Base-by-base conservation (phyloP, 2,113 vertebrate species). In the Pao palembangensis region DNA sequence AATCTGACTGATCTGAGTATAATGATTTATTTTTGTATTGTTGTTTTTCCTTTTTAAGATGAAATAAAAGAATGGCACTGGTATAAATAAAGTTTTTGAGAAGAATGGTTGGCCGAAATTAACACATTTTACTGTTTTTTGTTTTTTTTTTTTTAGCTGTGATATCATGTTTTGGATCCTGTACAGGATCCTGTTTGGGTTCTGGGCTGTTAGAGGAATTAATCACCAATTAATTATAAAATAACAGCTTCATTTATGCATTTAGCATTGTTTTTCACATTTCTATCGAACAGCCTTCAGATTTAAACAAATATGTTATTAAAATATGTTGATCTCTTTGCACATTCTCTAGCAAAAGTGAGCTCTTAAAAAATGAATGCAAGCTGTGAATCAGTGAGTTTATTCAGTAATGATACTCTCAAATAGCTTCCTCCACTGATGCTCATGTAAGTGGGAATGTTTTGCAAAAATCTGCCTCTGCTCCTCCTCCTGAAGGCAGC, bases 401-500 rank as follows among this genome's bases (percentile, higher is more conserved):
- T 47, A 16, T 16, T 47, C 44, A 6, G n/a, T 75, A 43, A 13
- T 23, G 42, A 6, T 54, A 64, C 57, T 17, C 58, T 58, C 34
- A n/a, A 1, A 59, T 42, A 48, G 55, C 54, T 76, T 75, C 71
- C 43, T 65, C 48, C 58, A 69, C 34, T 44, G 49, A 64, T 75
- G 41, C 64, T 56, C 43, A 28, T 23, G 34, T 57, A 25, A 56
- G 72, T 62, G 70, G 58, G 55, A 54, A 53, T 71, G 47, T 72
- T 67, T 75, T 42, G 65, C 72, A 54, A 51, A 69, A 58, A 60
- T 31, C 44, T n/a, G 44, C 16, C 53, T 6, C 17, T 1, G 2
- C 55, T 52, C 44, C 28, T 57, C 43, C 53, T 75, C 52, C 63
- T 71, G n/a, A 64, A 75, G 63, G 79, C 70, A 17, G 23, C 13